Conservation (phyloP, 92 coral and sea anemone species). For the Scolanthus callimorphus region DNA sequence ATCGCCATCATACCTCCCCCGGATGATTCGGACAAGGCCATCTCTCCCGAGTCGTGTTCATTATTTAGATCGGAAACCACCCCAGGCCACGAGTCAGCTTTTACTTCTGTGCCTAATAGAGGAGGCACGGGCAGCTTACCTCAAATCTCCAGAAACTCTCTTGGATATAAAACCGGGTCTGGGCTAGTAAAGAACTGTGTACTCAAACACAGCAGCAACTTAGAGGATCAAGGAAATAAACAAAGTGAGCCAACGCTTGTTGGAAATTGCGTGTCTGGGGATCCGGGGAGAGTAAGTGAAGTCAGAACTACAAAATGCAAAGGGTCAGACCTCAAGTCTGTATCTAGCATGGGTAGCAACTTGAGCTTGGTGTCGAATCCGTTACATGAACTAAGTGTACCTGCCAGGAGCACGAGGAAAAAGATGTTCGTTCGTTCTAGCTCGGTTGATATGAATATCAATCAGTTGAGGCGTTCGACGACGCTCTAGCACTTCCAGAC, state of each 20-base stretch:
- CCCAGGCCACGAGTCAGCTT: too few species aligned
- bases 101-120: background rate
- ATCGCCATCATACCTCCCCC: conserved; percentile 28
- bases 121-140: background rate
- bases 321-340: background rate
- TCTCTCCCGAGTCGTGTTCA: background rate
- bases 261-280: background rate
- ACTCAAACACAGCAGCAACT: background rate
- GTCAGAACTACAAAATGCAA: background rate
- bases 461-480: conserved; percentile 5
- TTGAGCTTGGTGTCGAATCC: conserved; percentile 1
- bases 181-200: background rate
- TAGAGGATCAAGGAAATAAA: background rate
- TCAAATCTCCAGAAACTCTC: background rate
- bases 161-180: background rate
- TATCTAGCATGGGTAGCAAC: background rate
- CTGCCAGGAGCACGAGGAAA: background rate
- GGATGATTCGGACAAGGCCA: background rate
- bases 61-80: too few species aligned
- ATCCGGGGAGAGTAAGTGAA: background rate
- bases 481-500: conserved; percentile 3
- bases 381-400: background rate
- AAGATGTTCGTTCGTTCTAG: background rate
- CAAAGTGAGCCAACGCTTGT: background rate
- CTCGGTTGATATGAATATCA: background rate